Evolutionary conservation across 2,113 vertebrate genomes (phyloP).

Genomic region (Phyllostomus hastatus): DNA sequence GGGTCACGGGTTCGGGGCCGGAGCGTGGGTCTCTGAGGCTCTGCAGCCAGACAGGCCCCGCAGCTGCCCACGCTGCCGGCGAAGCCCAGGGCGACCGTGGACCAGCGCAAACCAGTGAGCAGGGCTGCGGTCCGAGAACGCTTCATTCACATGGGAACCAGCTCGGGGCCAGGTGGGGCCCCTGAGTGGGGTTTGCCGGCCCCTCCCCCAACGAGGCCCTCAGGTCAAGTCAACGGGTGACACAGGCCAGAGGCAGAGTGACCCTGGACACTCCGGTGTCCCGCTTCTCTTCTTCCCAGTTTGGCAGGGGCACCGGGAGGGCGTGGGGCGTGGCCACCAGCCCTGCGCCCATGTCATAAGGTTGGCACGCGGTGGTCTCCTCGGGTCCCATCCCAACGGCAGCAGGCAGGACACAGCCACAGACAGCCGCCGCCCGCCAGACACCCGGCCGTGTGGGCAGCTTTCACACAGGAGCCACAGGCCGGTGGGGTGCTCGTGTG

Average conservation of each 20-base stretch:
- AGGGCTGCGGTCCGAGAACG: not conserved
- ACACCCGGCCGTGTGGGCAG: not conserved
- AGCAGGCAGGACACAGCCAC: rapidly evolving
- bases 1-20: not conserved
- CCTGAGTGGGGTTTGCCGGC: not conserved
- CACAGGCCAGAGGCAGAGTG: not conserved
- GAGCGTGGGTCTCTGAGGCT: not conserved
- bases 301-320: not conserved
- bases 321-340: rapidly evolving
- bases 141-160: not conserved
- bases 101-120: too few species aligned
- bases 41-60: rapidly evolving
- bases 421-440: rapidly evolving
- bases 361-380: rapidly evolving
- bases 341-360: rapidly evolving
- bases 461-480: not conserved
- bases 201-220: not conserved
- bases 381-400: rapidly evolving
- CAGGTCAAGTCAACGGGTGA: not conserved
- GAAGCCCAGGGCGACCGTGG: rapidly evolving
- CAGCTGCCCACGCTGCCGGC: not conserved
- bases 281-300: not conserved
- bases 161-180: not conserved
- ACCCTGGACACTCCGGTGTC: not conserved
- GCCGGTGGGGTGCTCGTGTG: too few species aligned